Percentiles rank a stretch among this genome's conserved stretches.
Conservation (phyloP, 2,113 vertebrate species). For the Fulica atra region DNA sequence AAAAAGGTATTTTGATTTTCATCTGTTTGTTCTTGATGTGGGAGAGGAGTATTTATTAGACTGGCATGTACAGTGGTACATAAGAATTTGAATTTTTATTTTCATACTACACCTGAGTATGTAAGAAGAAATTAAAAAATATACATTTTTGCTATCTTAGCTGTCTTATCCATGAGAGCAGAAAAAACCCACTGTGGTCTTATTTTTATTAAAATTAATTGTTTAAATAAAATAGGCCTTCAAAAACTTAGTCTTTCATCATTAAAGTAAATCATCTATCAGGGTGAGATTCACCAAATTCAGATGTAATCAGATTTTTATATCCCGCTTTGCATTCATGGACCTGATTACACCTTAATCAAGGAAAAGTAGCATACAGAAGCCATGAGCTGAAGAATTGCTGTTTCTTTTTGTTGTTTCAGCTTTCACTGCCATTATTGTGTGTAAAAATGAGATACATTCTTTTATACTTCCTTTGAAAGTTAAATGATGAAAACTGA, state of each 20-base stretch:
- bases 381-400: not conserved
- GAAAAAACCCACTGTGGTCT: not conserved
- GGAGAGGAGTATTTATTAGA: not conserved
- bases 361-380: not conserved
- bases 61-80: not conserved
- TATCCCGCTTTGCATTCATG: not conserved
- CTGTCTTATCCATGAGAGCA: not conserved
- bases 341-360: not conserved
- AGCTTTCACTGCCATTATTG: not conserved
- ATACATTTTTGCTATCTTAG: not conserved
- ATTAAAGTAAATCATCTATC: not conserved
- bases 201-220: not conserved
- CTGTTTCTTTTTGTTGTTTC: not conserved
- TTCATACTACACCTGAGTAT: not conserved
- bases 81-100: not conserved
- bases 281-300: not conserved
- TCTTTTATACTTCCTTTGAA: not conserved
- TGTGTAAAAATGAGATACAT: not conserved
- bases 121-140: not conserved
- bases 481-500: not conserved
- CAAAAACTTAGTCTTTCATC: not conserved
- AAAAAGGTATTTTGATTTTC: not conserved
- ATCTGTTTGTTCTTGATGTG: not conserved
- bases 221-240: not conserved
- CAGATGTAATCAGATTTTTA: not conserved